Base-by-base conservation (phyloP, 2,888 invertebrate genomes). In the Bombyx huttoni region DNA sequence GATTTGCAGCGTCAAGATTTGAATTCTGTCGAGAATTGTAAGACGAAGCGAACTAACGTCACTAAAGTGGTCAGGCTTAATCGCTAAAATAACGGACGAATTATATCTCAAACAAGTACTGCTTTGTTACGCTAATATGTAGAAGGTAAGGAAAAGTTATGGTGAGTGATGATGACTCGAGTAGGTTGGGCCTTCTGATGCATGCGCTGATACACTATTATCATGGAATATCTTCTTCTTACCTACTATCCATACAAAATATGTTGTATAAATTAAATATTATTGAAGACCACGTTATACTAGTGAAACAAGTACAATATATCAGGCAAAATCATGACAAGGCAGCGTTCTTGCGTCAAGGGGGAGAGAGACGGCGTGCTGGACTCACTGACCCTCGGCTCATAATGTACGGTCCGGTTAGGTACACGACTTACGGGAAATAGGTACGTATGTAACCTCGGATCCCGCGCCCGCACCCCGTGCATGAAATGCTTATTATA, bases 401-500 rank as follows among this genome's bases (percentile, higher is more conserved):
- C 89, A 81, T 89, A 89, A 89, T 89, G 88, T 89, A 87, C 86
- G 84, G 88, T 89, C 89, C 89, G 86, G 86, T 89, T 89, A 88
- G 85, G 88, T 88, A 86, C 82, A 84, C 86, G 85, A 85, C 87
- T 88, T 86, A 86, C 87, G 82, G 84, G 78, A 81, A 83, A 81
- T 83, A 80, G 84, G 86, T 86, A 83, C 79, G 77, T 81, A 82
- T 81, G 80, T 79, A 78, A 73, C 79, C 76, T 73, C 74, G 66
- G 67, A 74, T 72, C 81, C 81, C 80, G 81, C 82, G 73, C 81
- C 78, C 79, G 71, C 79, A 66, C 80, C 89, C 86, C 85, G 79
- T 88, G 90, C 90, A 90, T 91, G 90, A 90, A 89, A 88, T 90
- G 89, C 89, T 89, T 89, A 89, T 89, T 89, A 89, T 89, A 88